Percentiles rank a stretch among this genome's conserved stretches.
Evolutionary conservation across 1,140 invertebrate genomes (phyloP).

Genomic region (Scylla paramamosain): DNA sequence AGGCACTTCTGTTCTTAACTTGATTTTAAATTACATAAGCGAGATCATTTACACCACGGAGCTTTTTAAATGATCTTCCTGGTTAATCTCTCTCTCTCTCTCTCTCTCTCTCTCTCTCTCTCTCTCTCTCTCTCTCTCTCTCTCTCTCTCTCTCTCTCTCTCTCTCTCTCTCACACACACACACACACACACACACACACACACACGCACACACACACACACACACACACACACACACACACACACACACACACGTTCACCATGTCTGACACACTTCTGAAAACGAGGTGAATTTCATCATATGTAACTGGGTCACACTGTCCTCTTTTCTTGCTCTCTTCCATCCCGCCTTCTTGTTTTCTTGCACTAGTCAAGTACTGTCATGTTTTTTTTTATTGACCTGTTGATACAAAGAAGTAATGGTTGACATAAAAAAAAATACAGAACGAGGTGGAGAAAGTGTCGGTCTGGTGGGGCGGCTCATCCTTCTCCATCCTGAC

Average conservation of each 20-base stretch:
- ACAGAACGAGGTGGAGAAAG: background rate
- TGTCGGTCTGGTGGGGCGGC: background rate
- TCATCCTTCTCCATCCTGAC: background rate
- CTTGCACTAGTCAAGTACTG: background rate
- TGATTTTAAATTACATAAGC: too few relatives aligned
- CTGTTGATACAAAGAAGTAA: background rate
- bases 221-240: conserved; percentile 3
- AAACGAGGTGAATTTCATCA: background rate
- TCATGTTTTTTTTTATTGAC: background rate
- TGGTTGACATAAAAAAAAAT: background rate
- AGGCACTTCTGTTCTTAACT: too few relatives aligned
- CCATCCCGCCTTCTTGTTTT: background rate
- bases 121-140: conserved; percentile 48
- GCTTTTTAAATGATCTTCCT: too few relatives aligned
- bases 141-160: conserved; percentile 41
- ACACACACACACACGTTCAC: background rate
- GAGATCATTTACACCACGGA: too few relatives aligned
- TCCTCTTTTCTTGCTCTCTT: background rate
- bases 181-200: background rate
- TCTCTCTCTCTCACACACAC: background rate
- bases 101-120: conserved; percentile 44
- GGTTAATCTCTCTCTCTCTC: too few relatives aligned
- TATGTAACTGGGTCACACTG: background rate
- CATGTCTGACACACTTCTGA: background rate
- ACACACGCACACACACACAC: background rate